Evolutionary conservation across 2,113 vertebrate species (phyloP).

Genomic region (Chroicocephalus ridibundus): DNA sequence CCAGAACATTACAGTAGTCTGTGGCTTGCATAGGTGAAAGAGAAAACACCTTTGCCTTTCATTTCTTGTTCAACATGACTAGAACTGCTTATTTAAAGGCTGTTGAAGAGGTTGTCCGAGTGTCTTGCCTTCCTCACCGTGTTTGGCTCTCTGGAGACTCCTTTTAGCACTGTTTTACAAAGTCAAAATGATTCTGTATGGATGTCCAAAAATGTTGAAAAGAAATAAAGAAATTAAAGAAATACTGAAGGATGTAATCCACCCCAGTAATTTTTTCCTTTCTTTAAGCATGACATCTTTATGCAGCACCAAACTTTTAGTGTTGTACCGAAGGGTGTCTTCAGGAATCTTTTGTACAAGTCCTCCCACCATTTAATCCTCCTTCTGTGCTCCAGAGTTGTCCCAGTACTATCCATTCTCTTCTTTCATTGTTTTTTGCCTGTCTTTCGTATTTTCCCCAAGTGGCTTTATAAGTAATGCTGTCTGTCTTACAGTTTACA

Average conservation of each 20-base stretch:
- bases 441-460: background rate
- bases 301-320: background rate
- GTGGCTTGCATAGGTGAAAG: background rate
- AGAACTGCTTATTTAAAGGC: background rate
- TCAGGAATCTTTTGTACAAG: constrained; percentile 10
- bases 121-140: background rate
- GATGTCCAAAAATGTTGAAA: background rate
- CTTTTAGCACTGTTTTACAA: background rate
- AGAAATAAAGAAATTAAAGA: background rate
- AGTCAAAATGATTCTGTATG: background rate
- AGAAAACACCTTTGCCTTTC: background rate
- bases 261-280: background rate
- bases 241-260: background rate
- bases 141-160: background rate
- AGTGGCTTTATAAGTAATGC: background rate
- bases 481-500: background rate
- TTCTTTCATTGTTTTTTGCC: background rate
- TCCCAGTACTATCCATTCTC: constrained; percentile 2
- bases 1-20: background rate
- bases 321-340: background rate
- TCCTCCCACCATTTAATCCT: constrained; percentile 21
- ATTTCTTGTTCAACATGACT: background rate
- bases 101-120: background rate
- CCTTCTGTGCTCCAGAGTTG: background rate
- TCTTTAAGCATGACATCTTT: constrained; percentile 1